Conservation (phyloP, 2,888 invertebrate genomes). For the Buathra laborator region DNA sequence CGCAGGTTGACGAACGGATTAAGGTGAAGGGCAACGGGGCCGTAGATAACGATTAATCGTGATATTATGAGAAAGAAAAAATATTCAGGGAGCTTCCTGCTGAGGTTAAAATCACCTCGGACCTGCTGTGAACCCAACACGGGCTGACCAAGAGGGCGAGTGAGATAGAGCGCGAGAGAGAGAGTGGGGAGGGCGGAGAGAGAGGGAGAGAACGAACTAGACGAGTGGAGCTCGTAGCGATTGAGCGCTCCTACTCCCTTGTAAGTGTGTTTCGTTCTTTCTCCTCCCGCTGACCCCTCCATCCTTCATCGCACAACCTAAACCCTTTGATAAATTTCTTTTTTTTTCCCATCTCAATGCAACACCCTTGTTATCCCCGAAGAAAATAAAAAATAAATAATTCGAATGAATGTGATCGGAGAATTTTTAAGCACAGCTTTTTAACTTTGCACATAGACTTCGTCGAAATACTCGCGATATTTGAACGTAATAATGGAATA, state of each 20-base stretch:
- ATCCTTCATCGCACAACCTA: conserved; percentile 36
- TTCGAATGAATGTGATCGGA: not conserved
- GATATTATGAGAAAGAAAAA: conserved; percentile 33
- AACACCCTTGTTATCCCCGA: not conserved
- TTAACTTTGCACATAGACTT: not conserved
- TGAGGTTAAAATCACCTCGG: conserved; percentile 67
- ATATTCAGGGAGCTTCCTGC: conserved; percentile 46
- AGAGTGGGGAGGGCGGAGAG: conserved; percentile 39
- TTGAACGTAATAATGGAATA: not conserved
- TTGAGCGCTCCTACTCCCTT: conserved; percentile 53
- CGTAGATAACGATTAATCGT: conserved; percentile 53
- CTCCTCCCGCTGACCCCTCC: conserved; percentile 50
- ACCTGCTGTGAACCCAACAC: conserved; percentile 61
- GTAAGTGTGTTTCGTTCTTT: conserved; percentile 62
- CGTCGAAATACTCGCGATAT: not conserved
- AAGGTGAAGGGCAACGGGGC: conserved; percentile 15
- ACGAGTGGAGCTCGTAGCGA: conserved; percentile 45
- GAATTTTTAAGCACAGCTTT: not conserved
- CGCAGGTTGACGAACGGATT: conserved; percentile 12
- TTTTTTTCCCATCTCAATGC: not conserved
- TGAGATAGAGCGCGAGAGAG: conserved; percentile 68
- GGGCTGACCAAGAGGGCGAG: conserved; percentile 62
- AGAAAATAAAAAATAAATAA: conserved; percentile 2
- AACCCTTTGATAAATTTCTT: conserved; percentile 27
- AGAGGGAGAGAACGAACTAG: conserved; percentile 63